These are phyloP conservation scores for Brenthis daphne DNA, from an alignment of 2,888 invertebrate species.

Conservation along the genomic window DNA sequence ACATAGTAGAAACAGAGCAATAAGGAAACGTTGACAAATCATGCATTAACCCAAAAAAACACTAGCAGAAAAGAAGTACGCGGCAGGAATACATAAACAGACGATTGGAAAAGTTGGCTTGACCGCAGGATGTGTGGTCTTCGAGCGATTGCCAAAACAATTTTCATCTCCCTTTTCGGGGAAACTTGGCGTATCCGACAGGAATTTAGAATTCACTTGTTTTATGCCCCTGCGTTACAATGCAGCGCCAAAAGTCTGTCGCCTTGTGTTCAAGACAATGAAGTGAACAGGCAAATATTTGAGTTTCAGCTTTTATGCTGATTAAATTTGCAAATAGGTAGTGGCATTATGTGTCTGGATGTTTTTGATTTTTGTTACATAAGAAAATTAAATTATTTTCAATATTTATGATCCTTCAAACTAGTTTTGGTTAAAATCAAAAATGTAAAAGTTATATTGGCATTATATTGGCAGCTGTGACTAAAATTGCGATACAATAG, in stretches of 20 bases:
- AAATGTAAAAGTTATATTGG: too few relatives aligned
- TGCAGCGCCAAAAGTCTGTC: slow-evolving; percentile 49
- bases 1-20: slow-evolving; percentile 8
- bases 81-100: slow-evolving; percentile 61
- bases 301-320: slow-evolving; percentile 28
- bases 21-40: slow-evolving; percentile 28
- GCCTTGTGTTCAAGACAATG: slow-evolving; percentile 50
- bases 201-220: slow-evolving; percentile 59
- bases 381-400: too few relatives aligned
- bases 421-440: too few relatives aligned
- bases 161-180: slow-evolving; percentile 72
- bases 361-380: too few relatives aligned
- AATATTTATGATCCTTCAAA: too few relatives aligned
- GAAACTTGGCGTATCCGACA: slow-evolving; percentile 68
- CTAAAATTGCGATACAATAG: too few relatives aligned
- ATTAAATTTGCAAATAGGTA: slow-evolving; percentile 27
- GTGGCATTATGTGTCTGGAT: background rate
- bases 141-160: slow-evolving; percentile 71
- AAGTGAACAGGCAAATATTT: slow-evolving; percentile 29
- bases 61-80: slow-evolving; percentile 45
- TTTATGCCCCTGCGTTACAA: slow-evolving; percentile 52
- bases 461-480: too few relatives aligned
- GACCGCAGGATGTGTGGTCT: slow-evolving; percentile 80
- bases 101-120: slow-evolving; percentile 72
- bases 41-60: slow-evolving; percentile 32